Evolutionary conservation across 2,113 vertebrate species (phyloP), one percentile per base, ranked within the genome.

Genomic region (Anthoscopus minutus): DNA sequence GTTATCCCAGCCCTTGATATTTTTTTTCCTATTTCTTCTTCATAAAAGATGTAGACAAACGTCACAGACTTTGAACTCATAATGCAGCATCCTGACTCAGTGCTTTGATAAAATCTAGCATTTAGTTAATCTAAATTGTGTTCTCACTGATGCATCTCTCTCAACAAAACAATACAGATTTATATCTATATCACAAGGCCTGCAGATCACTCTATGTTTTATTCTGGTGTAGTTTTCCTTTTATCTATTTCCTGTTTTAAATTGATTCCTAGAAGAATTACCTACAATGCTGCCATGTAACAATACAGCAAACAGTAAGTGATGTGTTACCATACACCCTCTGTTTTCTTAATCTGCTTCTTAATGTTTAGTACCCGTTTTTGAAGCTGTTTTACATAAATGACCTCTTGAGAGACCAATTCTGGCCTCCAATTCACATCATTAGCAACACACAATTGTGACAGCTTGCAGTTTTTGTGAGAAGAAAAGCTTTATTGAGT

Each of bases 91-190:
- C 70, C 74, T 94, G 73, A 65, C 50, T 85, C 81, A 65, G 54
- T 57, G 70, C 83, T 76, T 93, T 79, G 86, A 81, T 91, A 84
- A 95, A 88, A 94, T 92, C 72, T 74, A 79, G 31, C 51, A 74
- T 64, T 93, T 56, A 84, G 45, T 80, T 95, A 58, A 86, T 53
- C 70, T 89, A 81, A 84, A 76, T 37, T 0, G 0, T 23, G 37
- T 57, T 91, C 57, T 33, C 56, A 83, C 72, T 57, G 61, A 86
- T 88, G 72, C 56, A 86, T 51, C 69, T 92, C 83, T 86, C 37
- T 79, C 73, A 91, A 76, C 16, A 79, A 81, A 81, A 60, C 37
- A 88, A 71, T 45, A 28, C 12, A 21, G 57, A 74, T 83, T 89
- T 47, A 23, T 31, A 87, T 74, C 77, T 72, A 2, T 30, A 65